Evolutionary conservation across 2,797 vertebrate genomes (phyloP).

Genomic region (Rhynchotus rufescens): DNA sequence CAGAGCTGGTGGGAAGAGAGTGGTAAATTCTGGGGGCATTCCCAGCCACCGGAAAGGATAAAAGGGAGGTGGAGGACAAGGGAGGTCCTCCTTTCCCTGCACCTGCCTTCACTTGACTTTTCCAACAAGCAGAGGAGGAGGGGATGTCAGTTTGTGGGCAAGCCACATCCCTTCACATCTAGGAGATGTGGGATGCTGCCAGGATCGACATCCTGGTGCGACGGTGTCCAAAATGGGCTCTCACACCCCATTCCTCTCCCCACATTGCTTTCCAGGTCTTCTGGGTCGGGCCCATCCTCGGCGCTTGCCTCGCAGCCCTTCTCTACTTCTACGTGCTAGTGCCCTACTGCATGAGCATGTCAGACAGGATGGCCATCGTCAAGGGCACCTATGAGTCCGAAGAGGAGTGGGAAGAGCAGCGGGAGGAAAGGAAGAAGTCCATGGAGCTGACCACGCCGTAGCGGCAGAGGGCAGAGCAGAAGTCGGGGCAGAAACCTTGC

Average conservation of each 20-base stretch:
- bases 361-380: constrained; percentile 77
- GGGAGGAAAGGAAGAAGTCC: constrained; percentile 80
- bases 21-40: not conserved
- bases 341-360: constrained; percentile 78
- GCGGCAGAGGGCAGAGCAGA: not conserved
- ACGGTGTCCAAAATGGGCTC: not conserved
- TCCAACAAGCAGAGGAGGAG: not conserved
- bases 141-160: not conserved
- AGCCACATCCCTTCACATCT: accelerated
- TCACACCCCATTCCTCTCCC: not conserved
- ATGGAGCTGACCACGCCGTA: constrained; percentile 80
- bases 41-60: not conserved
- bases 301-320: constrained; percentile 77
- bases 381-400: constrained; percentile 79
- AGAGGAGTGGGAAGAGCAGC: constrained; percentile 81
- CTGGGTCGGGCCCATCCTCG: constrained; percentile 83
- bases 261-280: constrained; percentile 76
- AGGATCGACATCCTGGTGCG: not conserved
- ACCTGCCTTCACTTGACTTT: not conserved
- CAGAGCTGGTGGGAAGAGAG: not conserved
- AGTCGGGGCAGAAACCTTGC: not conserved
- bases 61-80: not conserved
- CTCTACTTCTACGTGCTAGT: constrained; percentile 83
- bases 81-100: not conserved
- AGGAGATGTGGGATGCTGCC: accelerated